Conservation (phyloP, 2,797 vertebrate genomes). For the Notamacropus eugenii region DNA sequence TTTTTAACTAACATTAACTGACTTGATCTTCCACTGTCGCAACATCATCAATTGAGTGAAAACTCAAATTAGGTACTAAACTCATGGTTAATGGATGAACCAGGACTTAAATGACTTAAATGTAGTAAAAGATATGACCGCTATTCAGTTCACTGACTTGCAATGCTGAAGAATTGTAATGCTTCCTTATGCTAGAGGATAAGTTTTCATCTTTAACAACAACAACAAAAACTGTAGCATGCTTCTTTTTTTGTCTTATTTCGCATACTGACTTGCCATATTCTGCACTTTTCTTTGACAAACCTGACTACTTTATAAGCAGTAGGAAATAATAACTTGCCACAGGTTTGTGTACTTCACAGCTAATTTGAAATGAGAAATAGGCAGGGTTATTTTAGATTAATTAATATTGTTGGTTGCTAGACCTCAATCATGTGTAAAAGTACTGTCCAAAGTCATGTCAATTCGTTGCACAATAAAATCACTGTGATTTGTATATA, state of each 20-base stretch:
- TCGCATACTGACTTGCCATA: slow-evolving; percentile 74
- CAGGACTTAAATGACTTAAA: slow-evolving; percentile 71
- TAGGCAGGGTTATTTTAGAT: slow-evolving; percentile 54
- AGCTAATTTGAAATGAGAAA: slow-evolving; percentile 54
- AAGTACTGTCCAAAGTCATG: slow-evolving; percentile 77
- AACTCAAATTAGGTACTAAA: slow-evolving; percentile 53
- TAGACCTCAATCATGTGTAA: slow-evolving; percentile 72
- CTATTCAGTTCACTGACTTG: not conserved
- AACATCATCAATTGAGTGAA: slow-evolving; percentile 65
- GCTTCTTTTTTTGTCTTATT: slow-evolving; percentile 74
- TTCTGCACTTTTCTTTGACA: slow-evolving; percentile 80
- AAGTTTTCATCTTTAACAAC: slow-evolving; percentile 72
- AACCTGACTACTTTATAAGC: slow-evolving; percentile 76
- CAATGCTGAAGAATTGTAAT: not conserved
- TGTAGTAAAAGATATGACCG: not conserved
- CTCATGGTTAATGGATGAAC: slow-evolving; percentile 65
- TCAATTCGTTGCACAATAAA: slow-evolving; percentile 84
- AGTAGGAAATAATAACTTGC: slow-evolving; percentile 61
- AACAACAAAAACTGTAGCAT: slow-evolving; percentile 73
- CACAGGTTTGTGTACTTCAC: slow-evolving; percentile 55
- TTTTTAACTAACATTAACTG: slow-evolving; percentile 67
- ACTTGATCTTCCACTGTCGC: slow-evolving; percentile 70
- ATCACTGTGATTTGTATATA: slow-evolving; percentile 87
- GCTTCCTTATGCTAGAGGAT: slow-evolving; percentile 70
- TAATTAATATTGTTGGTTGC: slow-evolving; percentile 75